A percentile compares a stretch with the other conserved stretches of the same genome.
Evolutionary conservation across 2,888 invertebrate genomes (phyloP).

Genomic region (Amorpha juglandis): DNA sequence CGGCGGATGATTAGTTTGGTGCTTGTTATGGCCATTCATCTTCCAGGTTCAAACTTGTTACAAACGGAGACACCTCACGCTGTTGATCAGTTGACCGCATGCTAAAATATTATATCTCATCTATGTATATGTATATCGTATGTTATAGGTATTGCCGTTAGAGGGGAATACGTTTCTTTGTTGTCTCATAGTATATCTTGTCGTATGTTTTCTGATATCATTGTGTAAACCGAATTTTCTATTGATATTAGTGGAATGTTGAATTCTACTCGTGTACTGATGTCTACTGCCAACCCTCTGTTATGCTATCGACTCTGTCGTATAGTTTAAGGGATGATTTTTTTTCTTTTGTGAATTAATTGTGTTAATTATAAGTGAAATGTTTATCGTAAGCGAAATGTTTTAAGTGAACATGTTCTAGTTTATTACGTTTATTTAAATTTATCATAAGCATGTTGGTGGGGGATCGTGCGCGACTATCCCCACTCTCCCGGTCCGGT

Average conservation of each 20-base stretch:
- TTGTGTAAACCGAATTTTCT: constrained; percentile 66
- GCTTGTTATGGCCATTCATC: constrained; percentile 74
- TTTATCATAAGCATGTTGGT: constrained; percentile 69
- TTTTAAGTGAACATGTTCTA: constrained; percentile 74
- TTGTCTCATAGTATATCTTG: constrained; percentile 48
- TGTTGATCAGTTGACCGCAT: constrained; percentile 63
- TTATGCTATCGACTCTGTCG: constrained; percentile 59
- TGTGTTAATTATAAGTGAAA: constrained; percentile 78
- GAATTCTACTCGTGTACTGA: constrained; percentile 68
- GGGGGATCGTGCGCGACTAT: constrained; percentile 59
- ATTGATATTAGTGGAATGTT: constrained; percentile 68
- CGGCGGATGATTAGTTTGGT: constrained; percentile 65
- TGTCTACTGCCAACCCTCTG: constrained; percentile 79
- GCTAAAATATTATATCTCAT: constrained; percentile 41
- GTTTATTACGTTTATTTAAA: constrained; percentile 80
- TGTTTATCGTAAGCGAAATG: constrained; percentile 75
- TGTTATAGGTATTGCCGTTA: constrained; percentile 51
- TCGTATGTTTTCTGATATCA: constrained; percentile 44
- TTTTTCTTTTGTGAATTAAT: constrained; percentile 65
- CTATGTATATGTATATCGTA: constrained; percentile 27
- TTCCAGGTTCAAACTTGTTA: constrained; percentile 70
- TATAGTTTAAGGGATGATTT: constrained; percentile 69
- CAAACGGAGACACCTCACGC: constrained; percentile 60
- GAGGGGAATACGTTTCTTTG: constrained; percentile 54
- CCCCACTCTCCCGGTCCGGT: constrained; percentile 6